Percentiles rank a stretch among this genome's conserved stretches.
Conservation (phyloP, 1,140 invertebrate genomes). For the Leptonema lineaticorne region DNA sequence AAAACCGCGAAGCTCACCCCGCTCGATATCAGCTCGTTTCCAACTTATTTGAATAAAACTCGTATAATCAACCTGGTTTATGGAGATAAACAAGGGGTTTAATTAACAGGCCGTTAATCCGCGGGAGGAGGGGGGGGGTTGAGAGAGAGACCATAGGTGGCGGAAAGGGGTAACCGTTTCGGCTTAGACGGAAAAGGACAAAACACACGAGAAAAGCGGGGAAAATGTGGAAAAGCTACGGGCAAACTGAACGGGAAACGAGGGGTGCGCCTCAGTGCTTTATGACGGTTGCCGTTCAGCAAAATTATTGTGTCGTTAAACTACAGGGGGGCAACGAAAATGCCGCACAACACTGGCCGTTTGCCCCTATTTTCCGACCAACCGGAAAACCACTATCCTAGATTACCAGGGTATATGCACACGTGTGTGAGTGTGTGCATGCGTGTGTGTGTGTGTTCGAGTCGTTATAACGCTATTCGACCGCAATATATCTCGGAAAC, state of each 20-base stretch:
- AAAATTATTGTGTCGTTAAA: constrained; percentile 38
- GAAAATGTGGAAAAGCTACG: too few species aligned
- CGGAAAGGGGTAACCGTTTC: too few species aligned
- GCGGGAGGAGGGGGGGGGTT: too few species aligned
- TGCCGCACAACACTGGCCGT: too few species aligned
- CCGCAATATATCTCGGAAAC: constrained; percentile 18
- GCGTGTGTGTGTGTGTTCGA: background rate
- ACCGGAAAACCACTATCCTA: background rate
- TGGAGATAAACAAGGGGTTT: constrained; percentile 39
- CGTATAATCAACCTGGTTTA: constrained; percentile 37
- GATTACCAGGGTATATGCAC: background rate
- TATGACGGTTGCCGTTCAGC: constrained; percentile 29
- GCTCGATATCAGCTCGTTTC: background rate
- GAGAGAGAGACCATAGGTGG: too few species aligned
- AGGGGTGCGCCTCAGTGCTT: constrained; percentile 13
- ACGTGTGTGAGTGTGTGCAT: background rate
- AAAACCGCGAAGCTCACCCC: constrained; percentile 17
- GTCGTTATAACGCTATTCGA: constrained; percentile 8
- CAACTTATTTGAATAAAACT: constrained; percentile 38
- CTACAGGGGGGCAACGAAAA: too few species aligned
- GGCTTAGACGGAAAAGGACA: too few species aligned
- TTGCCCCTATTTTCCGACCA: constrained; percentile 19
- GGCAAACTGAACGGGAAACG: too few species aligned
- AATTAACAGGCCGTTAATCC: constrained; percentile 39
- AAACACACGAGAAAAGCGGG: too few species aligned